Conservation (phyloP, 2,888 invertebrate genomes). For the Scaptomyza caliginosa region DNA sequence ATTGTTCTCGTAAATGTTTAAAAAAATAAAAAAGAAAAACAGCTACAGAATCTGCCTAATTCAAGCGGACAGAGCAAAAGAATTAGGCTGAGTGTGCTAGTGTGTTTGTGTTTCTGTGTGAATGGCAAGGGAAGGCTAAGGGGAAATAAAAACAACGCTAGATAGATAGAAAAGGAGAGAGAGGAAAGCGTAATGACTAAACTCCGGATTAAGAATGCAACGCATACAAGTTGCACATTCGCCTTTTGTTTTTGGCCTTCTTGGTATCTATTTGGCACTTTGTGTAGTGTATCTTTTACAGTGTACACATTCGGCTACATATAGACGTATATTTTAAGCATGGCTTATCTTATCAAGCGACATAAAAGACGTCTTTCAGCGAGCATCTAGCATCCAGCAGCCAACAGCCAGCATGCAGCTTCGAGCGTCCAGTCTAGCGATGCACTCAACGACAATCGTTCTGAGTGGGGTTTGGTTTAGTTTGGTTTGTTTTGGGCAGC, state of each 20-base stretch:
- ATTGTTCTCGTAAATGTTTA: slow-evolving; percentile 36
- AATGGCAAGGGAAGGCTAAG: neutral
- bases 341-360: slow-evolving; percentile 77
- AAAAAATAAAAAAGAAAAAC: slow-evolving; percentile 1
- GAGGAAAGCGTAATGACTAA: slow-evolving; percentile 71
- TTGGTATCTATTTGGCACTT: slow-evolving; percentile 38
- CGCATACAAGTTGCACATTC: slow-evolving; percentile 76
- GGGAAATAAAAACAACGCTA: slow-evolving; percentile 42
- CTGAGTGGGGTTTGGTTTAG: slow-evolving; percentile 50
- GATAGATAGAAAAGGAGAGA: slow-evolving; percentile 4
- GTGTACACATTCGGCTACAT: slow-evolving; percentile 30
- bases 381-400: slow-evolving; percentile 44
- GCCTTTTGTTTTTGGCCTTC: slow-evolving; percentile 56
- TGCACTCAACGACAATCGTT: slow-evolving; percentile 63
- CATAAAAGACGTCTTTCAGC: slow-evolving; percentile 80
- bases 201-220: slow-evolving; percentile 74
- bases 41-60: slow-evolving; percentile 62
- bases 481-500: slow-evolving; percentile 40
- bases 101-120: neutral
- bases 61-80: slow-evolving; percentile 36
- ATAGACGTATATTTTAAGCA: slow-evolving; percentile 76
- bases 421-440: slow-evolving; percentile 14
- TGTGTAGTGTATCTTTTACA: slow-evolving; percentile 39
- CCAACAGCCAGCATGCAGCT: neutral
- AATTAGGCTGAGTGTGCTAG: slow-evolving; percentile 4